Evolutionary conservation across 2,888 invertebrate species (phyloP).

Genomic region (Drosophila yooni): DNA sequence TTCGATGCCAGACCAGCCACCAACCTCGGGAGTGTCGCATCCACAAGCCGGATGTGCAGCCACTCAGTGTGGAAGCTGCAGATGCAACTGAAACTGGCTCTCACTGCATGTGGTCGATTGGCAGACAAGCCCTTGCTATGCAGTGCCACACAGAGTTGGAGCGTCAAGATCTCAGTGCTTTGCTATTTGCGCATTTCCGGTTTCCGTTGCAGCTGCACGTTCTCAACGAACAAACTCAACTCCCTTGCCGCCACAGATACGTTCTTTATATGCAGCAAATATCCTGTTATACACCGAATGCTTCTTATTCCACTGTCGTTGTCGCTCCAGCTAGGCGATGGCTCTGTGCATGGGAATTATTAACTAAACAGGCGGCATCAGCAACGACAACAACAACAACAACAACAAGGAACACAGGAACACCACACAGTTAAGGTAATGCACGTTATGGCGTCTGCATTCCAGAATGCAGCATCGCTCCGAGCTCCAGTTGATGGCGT

Average conservation of each 20-base stretch:
- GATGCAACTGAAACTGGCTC: slow-evolving; percentile 21
- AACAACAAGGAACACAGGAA: slow-evolving; percentile 24
- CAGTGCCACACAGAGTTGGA: slow-evolving; percentile 43
- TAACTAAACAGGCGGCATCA: slow-evolving; percentile 66
- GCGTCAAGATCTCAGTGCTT: slow-evolving; percentile 71
- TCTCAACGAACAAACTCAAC: slow-evolving; percentile 32
- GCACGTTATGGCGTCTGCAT: slow-evolving; percentile 57
- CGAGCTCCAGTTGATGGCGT: slow-evolving; percentile 43
- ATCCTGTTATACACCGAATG: slow-evolving; percentile 72
- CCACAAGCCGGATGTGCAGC: slow-evolving; percentile 50
- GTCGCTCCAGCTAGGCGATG: slow-evolving; percentile 34
- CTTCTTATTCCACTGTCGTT: slow-evolving; percentile 52
- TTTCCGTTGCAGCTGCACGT: slow-evolving; percentile 76
- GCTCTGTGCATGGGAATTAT: slow-evolving; percentile 76
- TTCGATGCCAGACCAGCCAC: neutral
- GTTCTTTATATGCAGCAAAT: slow-evolving; percentile 66
- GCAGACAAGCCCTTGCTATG: slow-evolving; percentile 32
- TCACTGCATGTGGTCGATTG: slow-evolving; percentile 65
- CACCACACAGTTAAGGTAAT: slow-evolving; percentile 52
- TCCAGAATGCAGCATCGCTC: slow-evolving; percentile 44
- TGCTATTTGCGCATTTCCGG: slow-evolving; percentile 83
- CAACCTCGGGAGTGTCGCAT: slow-evolving; percentile 44
- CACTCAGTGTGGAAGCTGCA: slow-evolving; percentile 43
- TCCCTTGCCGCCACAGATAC: slow-evolving; percentile 55
- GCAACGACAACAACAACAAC: slow-evolving; percentile 1